Evolutionary conservation across 2,797 vertebrate genomes (phyloP), one percentile per base, ranked within the genome.

Genomic region (Anguilla marmorata): DNA sequence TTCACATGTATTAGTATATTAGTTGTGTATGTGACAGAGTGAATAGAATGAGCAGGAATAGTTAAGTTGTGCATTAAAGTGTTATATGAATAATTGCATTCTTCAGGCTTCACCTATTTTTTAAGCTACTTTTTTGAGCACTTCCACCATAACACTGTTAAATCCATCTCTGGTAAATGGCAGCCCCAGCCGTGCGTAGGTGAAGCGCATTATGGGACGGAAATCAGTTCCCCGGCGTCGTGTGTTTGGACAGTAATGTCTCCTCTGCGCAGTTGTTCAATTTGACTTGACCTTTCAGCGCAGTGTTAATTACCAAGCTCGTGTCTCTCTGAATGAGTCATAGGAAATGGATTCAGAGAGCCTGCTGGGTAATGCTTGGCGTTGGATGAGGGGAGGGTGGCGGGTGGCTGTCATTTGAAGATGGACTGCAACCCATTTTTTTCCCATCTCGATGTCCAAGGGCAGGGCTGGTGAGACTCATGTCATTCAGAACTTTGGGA

Each of bases 271-370:
- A 48, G 79, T 50, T 82, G 79, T 50, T 82, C 45, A 50, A 82
- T 82, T 24, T 82, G 45, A 82, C 24, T 21, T 50, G 79, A 82
- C 79, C 79, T 82, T 82, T 82, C 79, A n/a, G 45, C 21, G 0
- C 21, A 21, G 79, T 82, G 45, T 82, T 82, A 82, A 82, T 82
- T 82, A 82, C 21, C 79, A 6, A 82, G 41, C 79, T 16, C 24
- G 45, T n/a, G 79, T 82, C 79, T 82, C 41, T 82, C 79, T 82
- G 79, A 50, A 82, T 82, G 45, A 82, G 79, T 50, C 79, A 50
- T 50, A 50, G 41, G 24, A 37, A 79, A 79, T 79, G 74, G 74
- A 41, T 79, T 79, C 74, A 41, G 74, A 79, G 27, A 79, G 37
- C 37, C 14, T 41, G 33, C 24, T 69, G 33, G 74, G 74, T 79